These are phyloP conservation scores for Axis porcinus DNA, from an alignment of 2,113 vertebrate genomes.

Conservation along the genomic window DNA sequence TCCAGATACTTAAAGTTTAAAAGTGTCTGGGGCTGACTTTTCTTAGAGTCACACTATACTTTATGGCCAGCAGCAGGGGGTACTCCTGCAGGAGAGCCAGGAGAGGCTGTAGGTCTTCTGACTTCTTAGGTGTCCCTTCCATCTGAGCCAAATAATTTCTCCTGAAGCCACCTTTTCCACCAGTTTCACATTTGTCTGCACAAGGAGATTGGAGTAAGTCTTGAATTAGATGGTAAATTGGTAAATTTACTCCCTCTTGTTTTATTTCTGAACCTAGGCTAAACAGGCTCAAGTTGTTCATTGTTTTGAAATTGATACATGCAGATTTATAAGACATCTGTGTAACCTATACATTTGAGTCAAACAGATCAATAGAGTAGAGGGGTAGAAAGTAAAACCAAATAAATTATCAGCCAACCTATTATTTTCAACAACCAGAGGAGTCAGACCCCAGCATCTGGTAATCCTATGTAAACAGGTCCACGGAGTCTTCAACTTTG, in stretches of 20 bases:
- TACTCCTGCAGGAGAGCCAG: background rate
- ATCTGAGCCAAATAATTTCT: background rate
- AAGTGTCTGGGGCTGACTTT: background rate
- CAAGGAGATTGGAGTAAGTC: background rate
- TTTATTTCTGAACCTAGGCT: background rate
- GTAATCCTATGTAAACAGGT: background rate
- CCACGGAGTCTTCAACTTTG: background rate
- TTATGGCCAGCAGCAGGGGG: constrained; percentile 13
- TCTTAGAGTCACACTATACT: background rate
- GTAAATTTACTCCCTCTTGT: background rate
- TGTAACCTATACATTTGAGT: background rate
- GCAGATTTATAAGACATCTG: background rate
- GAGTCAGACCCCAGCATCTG: background rate
- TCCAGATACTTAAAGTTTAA: background rate
- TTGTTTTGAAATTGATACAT: background rate
- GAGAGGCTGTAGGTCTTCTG: background rate
- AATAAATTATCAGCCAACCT: background rate
- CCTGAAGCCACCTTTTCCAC: background rate
- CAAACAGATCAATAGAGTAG: background rate
- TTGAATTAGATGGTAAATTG: constrained; percentile 10
- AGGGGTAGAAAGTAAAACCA: background rate
- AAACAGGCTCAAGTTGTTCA: background rate
- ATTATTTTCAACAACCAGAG: background rate
- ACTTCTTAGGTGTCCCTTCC: background rate
- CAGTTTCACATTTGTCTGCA: background rate